Conservation (phyloP, 2,888 invertebrate species). For the Antitype chi region DNA sequence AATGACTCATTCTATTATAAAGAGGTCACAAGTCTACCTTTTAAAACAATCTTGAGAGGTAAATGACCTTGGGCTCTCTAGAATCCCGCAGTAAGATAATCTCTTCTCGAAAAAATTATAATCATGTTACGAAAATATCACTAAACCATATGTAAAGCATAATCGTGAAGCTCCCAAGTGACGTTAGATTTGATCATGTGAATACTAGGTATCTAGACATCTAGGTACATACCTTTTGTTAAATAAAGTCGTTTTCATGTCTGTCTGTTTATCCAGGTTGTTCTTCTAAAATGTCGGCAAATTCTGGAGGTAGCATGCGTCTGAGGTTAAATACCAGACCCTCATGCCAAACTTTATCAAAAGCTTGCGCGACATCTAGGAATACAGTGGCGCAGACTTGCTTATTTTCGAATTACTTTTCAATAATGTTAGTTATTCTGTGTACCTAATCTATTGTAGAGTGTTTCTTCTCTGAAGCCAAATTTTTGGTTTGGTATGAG, state of each 20-base stretch:
- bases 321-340: too few species aligned
- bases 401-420: too few species aligned
- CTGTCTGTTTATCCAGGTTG: neutral
- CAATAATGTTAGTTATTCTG: too few species aligned
- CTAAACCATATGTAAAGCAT: neutral
- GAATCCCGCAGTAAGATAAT: constrained; percentile 1
- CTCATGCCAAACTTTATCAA: too few species aligned
- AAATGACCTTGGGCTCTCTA: neutral
- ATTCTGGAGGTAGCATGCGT: too few species aligned
- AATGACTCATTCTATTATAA: neutral
- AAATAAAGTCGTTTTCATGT: neutral
- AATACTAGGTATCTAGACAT: neutral
- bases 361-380: too few species aligned
- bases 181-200: neutral
- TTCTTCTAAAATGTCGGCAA: neutral
- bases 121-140: neutral
- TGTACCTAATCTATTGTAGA: too few species aligned
- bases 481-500: too few species aligned
- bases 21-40: neutral
- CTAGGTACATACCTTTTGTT: neutral
- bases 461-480: too few species aligned
- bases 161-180: neutral
- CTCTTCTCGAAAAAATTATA: constrained; percentile 10
- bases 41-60: constrained; percentile 11
- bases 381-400: too few species aligned